These are phyloP conservation scores for Neostethus bicornis DNA, from an alignment of 2,797 vertebrate genomes.

Conservation along the genomic window DNA sequence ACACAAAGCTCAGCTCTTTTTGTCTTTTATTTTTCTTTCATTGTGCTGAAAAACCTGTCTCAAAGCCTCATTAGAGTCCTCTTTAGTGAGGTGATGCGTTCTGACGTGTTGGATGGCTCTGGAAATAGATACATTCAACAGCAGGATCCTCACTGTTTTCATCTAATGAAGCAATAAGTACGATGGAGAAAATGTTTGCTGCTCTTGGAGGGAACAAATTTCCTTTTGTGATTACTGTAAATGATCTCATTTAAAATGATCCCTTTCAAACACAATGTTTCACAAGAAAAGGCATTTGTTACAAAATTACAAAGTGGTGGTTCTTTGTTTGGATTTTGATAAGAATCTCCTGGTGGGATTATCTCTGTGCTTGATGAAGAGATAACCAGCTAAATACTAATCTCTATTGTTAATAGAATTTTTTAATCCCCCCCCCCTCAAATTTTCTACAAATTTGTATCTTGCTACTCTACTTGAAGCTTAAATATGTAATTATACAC, in stretches of 20 bases:
- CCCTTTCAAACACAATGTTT: background rate
- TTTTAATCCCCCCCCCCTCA: no score
- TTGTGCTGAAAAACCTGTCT: conserved; percentile 27
- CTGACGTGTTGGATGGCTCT: conserved; percentile 47
- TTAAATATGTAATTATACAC: no score
- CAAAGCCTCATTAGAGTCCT: conserved; percentile 57
- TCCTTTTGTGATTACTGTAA: conserved; percentile 15
- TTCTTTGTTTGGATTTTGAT: no score
- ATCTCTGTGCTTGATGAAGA: conserved; percentile 52
- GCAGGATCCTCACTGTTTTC: conserved; percentile 40
- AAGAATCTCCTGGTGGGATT: conserved; percentile 16
- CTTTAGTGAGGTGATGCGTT: conserved; percentile 53
- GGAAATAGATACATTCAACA: conserved; percentile 37
- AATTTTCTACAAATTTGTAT: no score
- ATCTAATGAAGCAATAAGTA: conserved; percentile 27
- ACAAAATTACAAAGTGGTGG: no score
- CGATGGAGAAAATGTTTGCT: conserved; percentile 13
- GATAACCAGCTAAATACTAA: conserved; percentile 42
- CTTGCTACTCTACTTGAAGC: no score
- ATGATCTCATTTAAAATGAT: background rate
- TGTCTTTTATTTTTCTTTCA: background rate
- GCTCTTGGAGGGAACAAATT: conserved; percentile 12
- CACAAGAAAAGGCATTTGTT: background rate
- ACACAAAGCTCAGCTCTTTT: conserved; percentile 9
- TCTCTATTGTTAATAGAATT: no score